phyloP scores from a whole-genome alignment of 2,113 vertebrate genomes.

The Taurulus bubalis region DNA sequence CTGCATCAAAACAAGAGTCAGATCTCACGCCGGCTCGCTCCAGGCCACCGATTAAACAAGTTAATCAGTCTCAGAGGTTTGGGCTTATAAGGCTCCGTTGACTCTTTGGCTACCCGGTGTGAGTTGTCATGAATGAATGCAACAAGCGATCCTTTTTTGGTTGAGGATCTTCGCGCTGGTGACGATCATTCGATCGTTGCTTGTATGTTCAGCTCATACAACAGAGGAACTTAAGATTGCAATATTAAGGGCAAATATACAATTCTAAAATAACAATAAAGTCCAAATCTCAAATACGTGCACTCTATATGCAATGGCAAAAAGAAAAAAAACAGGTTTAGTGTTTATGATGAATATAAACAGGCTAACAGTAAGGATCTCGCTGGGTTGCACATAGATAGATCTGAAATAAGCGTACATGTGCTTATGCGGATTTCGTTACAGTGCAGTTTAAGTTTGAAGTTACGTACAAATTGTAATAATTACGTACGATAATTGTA shows the following conservation, averaged over 20 bases:
- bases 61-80: slow-evolving; percentile 48
- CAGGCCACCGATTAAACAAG: slow-evolving; percentile 10
- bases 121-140: not conserved
- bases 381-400: not conserved
- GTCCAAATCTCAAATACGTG: too few relatives aligned
- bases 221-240: not conserved
- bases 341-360: not conserved
- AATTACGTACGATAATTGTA: not conserved
- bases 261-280: not conserved
- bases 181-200: not conserved
- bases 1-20: not conserved
- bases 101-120: slow-evolving; percentile 11
- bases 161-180: not conserved
- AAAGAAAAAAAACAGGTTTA: not conserved
- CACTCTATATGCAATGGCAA: not conserved
- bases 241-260: not conserved
- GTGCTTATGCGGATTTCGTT: not conserved
- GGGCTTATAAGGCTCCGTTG: not conserved
- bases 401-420: not conserved
- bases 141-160: not conserved
- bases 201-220: not conserved
- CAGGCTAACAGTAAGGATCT: not conserved
- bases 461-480: too few relatives aligned
- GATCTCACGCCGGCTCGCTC: not conserved
- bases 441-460: not conserved